Percentiles rank a stretch among this genome's conserved stretches.
Evolutionary conservation across 2,797 vertebrate species (phyloP).

Genomic region (Uromys caudimaculatus): DNA sequence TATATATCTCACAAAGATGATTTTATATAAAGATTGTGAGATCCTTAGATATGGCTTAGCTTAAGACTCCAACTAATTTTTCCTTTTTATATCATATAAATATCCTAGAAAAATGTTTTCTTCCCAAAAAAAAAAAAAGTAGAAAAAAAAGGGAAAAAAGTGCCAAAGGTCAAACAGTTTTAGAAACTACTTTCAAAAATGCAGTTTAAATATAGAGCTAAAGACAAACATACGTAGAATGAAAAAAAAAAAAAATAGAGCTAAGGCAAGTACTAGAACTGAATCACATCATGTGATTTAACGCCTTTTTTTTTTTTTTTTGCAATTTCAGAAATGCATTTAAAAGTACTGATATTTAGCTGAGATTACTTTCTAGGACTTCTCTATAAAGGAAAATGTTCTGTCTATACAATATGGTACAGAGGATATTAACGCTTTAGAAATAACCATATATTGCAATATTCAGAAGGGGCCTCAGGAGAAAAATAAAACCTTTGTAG

Average conservation of each 20-base stretch:
- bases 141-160: neutral
- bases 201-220: neutral
- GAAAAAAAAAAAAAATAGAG: no score
- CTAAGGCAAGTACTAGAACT: neutral
- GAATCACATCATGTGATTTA: neutral
- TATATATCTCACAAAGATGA: neutral
- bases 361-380: slow-evolving; percentile 12
- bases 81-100: neutral
- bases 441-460: neutral
- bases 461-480: neutral
- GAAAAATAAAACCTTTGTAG: neutral
- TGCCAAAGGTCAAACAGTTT: neutral
- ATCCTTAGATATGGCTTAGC: neutral
- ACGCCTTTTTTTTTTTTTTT: neutral
- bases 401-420: neutral
- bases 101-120: neutral
- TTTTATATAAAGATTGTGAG: neutral
- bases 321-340: slow-evolving; percentile 38
- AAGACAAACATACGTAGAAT: no score
- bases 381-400: neutral
- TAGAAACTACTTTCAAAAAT: neutral
- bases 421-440: neutral
- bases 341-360: slow-evolving; percentile 1
- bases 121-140: neutral
- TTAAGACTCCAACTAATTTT: neutral